Evolutionary conservation across 2,113 vertebrate genomes (phyloP).

Genomic region (Rousettus leschenaultii): DNA sequence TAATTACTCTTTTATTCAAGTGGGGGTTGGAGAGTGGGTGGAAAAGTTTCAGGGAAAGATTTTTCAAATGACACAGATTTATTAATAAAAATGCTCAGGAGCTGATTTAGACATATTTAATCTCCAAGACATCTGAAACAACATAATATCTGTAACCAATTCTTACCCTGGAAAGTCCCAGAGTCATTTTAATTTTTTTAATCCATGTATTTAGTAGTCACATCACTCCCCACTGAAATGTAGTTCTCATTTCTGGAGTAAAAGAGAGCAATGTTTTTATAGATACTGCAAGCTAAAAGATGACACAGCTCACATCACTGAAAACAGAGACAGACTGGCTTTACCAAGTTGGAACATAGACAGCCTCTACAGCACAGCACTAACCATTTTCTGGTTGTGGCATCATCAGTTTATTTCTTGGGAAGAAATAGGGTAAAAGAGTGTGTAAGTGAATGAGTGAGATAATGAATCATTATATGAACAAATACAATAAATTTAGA

Average conservation of each 20-base stretch:
- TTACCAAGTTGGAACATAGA: background rate
- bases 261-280: background rate
- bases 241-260: background rate
- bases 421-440: background rate
- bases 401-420: background rate
- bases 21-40: background rate
- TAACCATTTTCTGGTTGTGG: background rate
- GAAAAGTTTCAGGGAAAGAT: constrained; percentile 9
- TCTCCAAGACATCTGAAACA: constrained; percentile 46
- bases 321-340: background rate
- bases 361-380: background rate
- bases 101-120: constrained; percentile 40
- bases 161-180: constrained; percentile 52
- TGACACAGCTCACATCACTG: background rate
- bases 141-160: background rate
- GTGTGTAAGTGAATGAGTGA: background rate
- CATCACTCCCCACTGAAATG: constrained; percentile 35
- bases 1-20: constrained; percentile 42
- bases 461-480: background rate
- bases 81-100: constrained; percentile 32
- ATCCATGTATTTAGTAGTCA: constrained; percentile 32
- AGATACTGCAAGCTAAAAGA: constrained; percentile 26
- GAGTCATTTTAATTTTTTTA: background rate
- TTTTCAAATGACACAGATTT: constrained; percentile 46
- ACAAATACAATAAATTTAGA: background rate